Conservation (phyloP, 2,888 invertebrate genomes). For the Ptycholaimellus sp. region DNA sequence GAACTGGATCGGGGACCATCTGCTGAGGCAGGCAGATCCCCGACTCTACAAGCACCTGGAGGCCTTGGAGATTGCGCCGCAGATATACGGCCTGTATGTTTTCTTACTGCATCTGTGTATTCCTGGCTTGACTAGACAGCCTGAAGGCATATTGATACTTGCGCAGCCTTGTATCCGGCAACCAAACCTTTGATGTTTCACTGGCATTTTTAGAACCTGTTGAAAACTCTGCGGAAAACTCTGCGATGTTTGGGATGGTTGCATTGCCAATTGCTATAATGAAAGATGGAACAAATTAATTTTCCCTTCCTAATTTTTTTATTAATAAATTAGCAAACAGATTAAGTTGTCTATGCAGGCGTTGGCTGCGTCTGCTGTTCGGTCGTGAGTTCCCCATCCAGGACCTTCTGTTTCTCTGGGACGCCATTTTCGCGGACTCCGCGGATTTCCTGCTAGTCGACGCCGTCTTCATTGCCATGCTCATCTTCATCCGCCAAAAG, state of each 20-base stretch:
- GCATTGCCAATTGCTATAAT: too few relatives aligned
- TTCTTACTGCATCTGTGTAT: background rate
- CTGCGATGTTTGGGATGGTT: too few relatives aligned
- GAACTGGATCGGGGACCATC: conserved; percentile 36
- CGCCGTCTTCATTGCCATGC: conserved; percentile 50
- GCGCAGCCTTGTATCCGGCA: too few relatives aligned
- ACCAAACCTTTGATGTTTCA: too few relatives aligned
- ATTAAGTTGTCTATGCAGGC: conserved; percentile 33
- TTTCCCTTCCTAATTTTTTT: conserved; percentile 3
- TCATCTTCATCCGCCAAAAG: conserved; percentile 40
- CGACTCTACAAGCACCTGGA: conserved; percentile 42
- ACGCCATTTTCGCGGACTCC: conserved; percentile 51
- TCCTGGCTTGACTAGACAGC: too few relatives aligned
- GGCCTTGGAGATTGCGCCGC: conserved; percentile 50
- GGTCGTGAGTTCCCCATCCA: conserved; percentile 56
- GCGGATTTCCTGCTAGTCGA: conserved; percentile 35
- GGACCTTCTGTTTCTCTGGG: conserved; percentile 54
- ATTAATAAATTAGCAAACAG: conserved; percentile 4
- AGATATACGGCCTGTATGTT: conserved; percentile 58
- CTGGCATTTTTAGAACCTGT: too few relatives aligned
- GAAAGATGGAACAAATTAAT: too few relatives aligned
- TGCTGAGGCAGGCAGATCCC: conserved; percentile 40
- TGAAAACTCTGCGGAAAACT: too few relatives aligned
- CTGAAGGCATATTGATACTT: too few relatives aligned
- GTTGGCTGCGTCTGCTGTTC: conserved; percentile 57